Evolutionary conservation across 2,113 vertebrate species (phyloP).

Genomic region (Alligator mississippiensis): DNA sequence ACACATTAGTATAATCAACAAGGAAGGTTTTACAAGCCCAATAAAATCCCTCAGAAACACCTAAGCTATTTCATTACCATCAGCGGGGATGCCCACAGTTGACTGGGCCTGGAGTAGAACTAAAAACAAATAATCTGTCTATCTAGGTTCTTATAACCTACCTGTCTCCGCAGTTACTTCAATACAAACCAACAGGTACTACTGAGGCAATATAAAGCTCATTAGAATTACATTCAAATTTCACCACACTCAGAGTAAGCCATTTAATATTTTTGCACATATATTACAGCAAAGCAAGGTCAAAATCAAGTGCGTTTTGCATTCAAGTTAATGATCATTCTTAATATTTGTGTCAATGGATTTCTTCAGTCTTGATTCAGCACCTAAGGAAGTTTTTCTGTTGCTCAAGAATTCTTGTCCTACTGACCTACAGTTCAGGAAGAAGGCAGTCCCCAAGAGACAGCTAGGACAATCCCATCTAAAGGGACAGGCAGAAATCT

Average conservation of each 20-base stretch:
- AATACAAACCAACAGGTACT: slow-evolving; percentile 1
- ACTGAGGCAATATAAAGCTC: slow-evolving; percentile 23
- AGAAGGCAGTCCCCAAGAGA: background rate
- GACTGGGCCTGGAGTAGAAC: background rate
- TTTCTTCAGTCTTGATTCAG: background rate
- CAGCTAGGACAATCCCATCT: background rate
- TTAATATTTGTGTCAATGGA: background rate
- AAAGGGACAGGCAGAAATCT: background rate
- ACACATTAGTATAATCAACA: background rate
- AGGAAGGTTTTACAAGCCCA: slow-evolving; percentile 3
- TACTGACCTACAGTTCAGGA: background rate
- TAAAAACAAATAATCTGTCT: background rate
- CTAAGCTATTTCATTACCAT: background rate
- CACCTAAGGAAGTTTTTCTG: background rate
- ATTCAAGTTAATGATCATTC: background rate
- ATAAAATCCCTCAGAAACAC: background rate
- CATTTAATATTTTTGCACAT: background rate
- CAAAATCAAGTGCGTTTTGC: slow-evolving; percentile 16
- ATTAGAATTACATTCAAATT: slow-evolving; percentile 34
- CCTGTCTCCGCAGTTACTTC: slow-evolving; percentile 53
- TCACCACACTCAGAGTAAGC: background rate
- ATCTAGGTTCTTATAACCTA: background rate
- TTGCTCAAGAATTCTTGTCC: background rate
- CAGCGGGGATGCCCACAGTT: background rate
- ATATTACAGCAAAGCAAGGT: background rate